These are phyloP conservation scores for Bilobella aurantiaca DNA, from an alignment of 1,140 invertebrate species.

Conservation along the genomic window DNA sequence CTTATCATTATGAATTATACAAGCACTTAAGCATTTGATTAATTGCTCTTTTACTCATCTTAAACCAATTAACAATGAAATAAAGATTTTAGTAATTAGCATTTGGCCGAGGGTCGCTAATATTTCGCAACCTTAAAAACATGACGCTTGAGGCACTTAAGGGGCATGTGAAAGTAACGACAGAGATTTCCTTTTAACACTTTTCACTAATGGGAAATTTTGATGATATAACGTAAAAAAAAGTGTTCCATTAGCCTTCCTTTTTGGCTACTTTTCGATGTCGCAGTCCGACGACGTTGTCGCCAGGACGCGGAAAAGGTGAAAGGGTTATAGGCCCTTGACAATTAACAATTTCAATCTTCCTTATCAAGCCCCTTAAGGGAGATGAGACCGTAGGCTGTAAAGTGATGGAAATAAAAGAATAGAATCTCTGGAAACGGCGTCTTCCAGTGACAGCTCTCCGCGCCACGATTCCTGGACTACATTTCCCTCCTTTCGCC, in stretches of 20 bases:
- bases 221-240: neutral
- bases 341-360: constrained; percentile 4
- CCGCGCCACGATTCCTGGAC: neutral
- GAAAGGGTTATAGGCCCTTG: neutral
- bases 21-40: too few relatives aligned
- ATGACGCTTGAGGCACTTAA: too few relatives aligned
- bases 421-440: neutral
- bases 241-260: neutral
- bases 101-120: neutral
- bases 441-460: neutral
- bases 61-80: too few relatives aligned
- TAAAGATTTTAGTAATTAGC: too few relatives aligned
- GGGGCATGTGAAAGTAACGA: too few relatives aligned
- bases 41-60: too few relatives aligned
- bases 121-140: too few relatives aligned
- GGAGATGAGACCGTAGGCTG: neutral
- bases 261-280: too few relatives aligned
- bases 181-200: neutral
- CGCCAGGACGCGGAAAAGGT: neutral
- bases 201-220: neutral
- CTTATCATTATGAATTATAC: too few relatives aligned
- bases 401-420: too few relatives aligned
- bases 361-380: neutral
- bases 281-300: neutral
- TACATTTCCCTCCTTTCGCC: neutral